Conservation (phyloP, 2,888 invertebrate genomes). For the Heliconius erato region DNA sequence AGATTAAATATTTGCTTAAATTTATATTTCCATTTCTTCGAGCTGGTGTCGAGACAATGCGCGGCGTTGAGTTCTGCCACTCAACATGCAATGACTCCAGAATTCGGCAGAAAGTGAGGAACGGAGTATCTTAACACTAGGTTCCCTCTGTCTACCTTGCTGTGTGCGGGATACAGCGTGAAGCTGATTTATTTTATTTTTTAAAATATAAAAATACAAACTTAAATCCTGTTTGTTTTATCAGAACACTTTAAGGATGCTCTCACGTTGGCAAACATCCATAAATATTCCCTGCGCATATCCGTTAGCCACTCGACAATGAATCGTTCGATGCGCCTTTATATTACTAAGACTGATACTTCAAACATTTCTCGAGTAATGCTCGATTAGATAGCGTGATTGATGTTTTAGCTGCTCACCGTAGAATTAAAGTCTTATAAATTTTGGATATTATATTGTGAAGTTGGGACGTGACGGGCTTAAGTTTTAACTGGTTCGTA, state of each 20-base stretch:
- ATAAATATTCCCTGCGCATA: constrained; percentile 44
- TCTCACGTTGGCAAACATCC: constrained; percentile 42
- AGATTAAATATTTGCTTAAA: too few relatives aligned
- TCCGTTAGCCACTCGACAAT: constrained; percentile 48
- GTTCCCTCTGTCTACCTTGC: too few relatives aligned
- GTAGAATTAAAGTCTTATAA: constrained; percentile 1
- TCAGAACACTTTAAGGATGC: constrained; percentile 39
- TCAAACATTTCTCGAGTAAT: constrained; percentile 46
- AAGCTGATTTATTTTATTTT: too few relatives aligned
- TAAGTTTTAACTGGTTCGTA: too few relatives aligned
- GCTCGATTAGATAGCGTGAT: constrained; percentile 30
- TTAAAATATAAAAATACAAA: background rate
- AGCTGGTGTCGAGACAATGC: too few relatives aligned
- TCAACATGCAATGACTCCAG: too few relatives aligned
- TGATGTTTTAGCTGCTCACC: constrained; percentile 8
- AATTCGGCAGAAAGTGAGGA: too few relatives aligned
- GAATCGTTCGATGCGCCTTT: constrained; percentile 37
- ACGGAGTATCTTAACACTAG: too few relatives aligned
- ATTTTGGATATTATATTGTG: background rate
- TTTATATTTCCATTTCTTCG: too few relatives aligned
- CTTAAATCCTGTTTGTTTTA: background rate
- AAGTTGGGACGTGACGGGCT: too few relatives aligned
- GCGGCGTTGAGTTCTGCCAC: too few relatives aligned
- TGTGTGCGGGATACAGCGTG: too few relatives aligned
- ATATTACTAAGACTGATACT: constrained; percentile 32